Evolutionary conservation across 1,140 invertebrate species (phyloP).

Genomic region (Orchestia grillus): DNA sequence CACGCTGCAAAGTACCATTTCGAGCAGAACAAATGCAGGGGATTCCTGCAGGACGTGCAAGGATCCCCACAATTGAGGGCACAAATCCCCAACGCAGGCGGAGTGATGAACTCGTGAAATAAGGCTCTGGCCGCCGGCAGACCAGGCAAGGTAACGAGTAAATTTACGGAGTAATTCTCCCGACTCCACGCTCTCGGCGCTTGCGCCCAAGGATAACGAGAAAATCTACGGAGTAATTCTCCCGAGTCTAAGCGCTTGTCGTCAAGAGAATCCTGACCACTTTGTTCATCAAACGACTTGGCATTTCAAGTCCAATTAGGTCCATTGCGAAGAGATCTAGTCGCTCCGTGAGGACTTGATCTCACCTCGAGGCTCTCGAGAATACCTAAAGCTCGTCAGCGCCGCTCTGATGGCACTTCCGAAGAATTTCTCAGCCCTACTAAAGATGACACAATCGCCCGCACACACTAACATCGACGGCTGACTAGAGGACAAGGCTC

Average conservation of each 20-base stretch:
- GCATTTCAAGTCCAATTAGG: constrained; percentile 55
- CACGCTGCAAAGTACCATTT: neutral
- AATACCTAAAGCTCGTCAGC: neutral
- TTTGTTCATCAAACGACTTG: constrained; percentile 55
- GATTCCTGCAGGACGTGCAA: neutral
- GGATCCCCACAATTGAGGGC: constrained; percentile 26
- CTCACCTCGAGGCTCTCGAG: neutral
- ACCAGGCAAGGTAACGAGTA: constrained; percentile 21
- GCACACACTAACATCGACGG: neutral
- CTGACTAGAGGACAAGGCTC: neutral
- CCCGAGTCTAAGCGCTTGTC: constrained; percentile 48
- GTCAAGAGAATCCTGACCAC: constrained; percentile 50
- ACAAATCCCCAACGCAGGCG: constrained; percentile 4
- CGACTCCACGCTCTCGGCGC: neutral
- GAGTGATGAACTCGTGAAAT: constrained; percentile 22
- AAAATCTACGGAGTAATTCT: constrained; percentile 45
- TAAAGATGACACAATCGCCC: neutral
- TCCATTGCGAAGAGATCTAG: constrained; percentile 45
- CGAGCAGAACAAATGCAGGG: neutral
- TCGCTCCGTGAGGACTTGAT: constrained; percentile 11
- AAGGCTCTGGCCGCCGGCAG: neutral
- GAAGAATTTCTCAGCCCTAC: neutral
- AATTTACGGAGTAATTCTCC: constrained; percentile 44
- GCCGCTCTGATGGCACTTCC: constrained; percentile 12
- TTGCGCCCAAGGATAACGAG: constrained; percentile 36